Evolutionary conservation across 1,140 invertebrate species (phyloP), one percentile per base, ranked within the genome.

Genomic region (Muscidifurax raptorellus): DNA sequence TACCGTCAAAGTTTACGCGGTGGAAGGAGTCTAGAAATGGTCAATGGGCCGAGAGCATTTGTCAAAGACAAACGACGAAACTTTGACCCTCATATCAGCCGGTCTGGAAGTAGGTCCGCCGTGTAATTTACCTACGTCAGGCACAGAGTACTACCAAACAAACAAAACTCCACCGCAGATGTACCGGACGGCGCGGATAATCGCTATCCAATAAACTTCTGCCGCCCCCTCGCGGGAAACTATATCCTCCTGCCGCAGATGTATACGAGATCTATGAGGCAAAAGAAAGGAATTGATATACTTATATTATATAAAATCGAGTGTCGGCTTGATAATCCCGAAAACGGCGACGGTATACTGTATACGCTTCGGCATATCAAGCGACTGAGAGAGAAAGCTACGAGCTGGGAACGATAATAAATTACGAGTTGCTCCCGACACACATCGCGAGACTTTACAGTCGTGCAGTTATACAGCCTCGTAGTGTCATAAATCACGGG

Each of bases 371-470:
- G 66, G 47, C 52, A 32, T 79, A 79, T 66, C 47, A 66, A 47
- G 12, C 25, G 59, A n/a, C 25, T 28, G 67, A 69, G 25, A 69
- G 67, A n/a, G 22, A 47, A 22, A 77, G 44, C 36, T 30, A 64
- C 76, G 52, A 79, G 28, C 76, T 59, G n/a, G 15, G 52, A 79
- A 32, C 22, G 76, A 79, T 64, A 79, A 79, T 79, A 79, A 79
- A 79, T 64, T 64, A 66, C 76, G 15, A 75, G 18, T 10, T 10
- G 27, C 30, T 71, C 67, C 22, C 52, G 66, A 13, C 66, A 30
- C 66, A 69, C 66, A 28, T 69, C 25, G 66, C 15, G 66, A 69
- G 27, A 28, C 74, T 76, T 28, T 76, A 76, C 36, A 22, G 74
- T 47, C 44, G 74, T 40, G 40, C 74, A 27, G 66, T 67, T 67